Conservation (phyloP, 2,888 invertebrate genomes). For the Microctonus brassicae region DNA sequence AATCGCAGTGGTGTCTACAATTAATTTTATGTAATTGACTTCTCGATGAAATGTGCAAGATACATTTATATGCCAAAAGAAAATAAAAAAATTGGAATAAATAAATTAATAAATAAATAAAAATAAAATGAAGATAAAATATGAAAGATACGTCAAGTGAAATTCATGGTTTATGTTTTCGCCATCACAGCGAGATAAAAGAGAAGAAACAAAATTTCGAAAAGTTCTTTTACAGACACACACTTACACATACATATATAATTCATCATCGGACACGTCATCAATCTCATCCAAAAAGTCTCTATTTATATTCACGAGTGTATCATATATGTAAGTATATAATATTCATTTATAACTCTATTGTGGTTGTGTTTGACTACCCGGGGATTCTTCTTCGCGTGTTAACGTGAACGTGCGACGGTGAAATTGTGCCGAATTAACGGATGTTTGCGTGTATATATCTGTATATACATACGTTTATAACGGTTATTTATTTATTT, state of each 20-base stretch:
- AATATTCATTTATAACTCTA: background rate
- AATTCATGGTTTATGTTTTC: slow-evolving; percentile 39
- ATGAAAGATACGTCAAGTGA: slow-evolving; percentile 29
- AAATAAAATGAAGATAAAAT: slow-evolving; percentile 14
- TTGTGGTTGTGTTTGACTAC: background rate
- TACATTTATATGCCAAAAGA: slow-evolving; percentile 15
- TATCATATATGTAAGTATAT: background rate
- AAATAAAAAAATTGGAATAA: slow-evolving; percentile 9
- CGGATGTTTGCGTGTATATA: slow-evolving; percentile 10
- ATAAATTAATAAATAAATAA: background rate
- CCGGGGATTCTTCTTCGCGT: background rate
- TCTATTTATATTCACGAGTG: slow-evolving; percentile 22
- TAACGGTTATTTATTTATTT: background rate
- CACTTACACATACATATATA: no score
- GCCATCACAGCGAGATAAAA: slow-evolving; percentile 36
- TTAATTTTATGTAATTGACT: no score
- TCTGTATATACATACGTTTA: background rate
- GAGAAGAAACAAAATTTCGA: slow-evolving; percentile 30
- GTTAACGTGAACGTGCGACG: background rate
- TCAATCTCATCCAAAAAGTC: slow-evolving; percentile 42
- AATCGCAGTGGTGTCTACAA: no score
- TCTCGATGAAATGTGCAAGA: background rate
- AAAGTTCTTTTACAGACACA: slow-evolving; percentile 30
- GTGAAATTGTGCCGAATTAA: slow-evolving; percentile 10
- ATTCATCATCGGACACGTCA: slow-evolving; percentile 45